Evolutionary conservation across 2,888 invertebrate species (phyloP).

Genomic region (Homarus gammarus): DNA sequence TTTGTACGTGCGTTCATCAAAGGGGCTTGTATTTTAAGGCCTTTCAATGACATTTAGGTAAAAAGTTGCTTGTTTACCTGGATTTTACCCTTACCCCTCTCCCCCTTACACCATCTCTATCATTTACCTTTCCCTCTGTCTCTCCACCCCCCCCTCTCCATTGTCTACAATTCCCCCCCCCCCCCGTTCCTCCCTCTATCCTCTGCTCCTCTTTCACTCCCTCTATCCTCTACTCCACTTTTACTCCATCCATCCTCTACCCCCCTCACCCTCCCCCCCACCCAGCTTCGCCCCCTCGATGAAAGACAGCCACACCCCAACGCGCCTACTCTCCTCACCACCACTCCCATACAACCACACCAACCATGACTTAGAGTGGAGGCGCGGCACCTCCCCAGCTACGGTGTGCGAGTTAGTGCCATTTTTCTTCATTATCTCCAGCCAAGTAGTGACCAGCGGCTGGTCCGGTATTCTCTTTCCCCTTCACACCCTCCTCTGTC

Average conservation of each 20-base stretch:
- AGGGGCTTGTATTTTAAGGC: too few relatives aligned
- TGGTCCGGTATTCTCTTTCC: not conserved
- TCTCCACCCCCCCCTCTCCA: not conserved
- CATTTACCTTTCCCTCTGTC: not conserved
- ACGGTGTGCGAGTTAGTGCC: not conserved
- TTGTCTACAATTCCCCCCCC: not conserved
- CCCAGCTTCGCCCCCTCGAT: not conserved
- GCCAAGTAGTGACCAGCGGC: not conserved
- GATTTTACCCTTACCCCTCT: too few relatives aligned
- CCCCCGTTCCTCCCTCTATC: not conserved
- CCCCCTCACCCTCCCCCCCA: not conserved
- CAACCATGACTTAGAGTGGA: not conserved
- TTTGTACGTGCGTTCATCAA: too few relatives aligned
- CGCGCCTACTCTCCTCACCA: not conserved
- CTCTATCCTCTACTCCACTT: not conserved
- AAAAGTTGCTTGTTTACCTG: too few relatives aligned
- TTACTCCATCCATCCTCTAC: not conserved
- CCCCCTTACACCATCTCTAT: not conserved
- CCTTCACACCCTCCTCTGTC: constrained; percentile 20
- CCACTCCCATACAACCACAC: not conserved
- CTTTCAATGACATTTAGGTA: too few relatives aligned
- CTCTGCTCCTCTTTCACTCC: not conserved
- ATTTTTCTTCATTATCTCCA: not conserved
- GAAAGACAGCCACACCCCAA: not conserved
- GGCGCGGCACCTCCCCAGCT: not conserved